Conservation (phyloP, 2,888 invertebrate species). For the Crocallis elinguaria region DNA sequence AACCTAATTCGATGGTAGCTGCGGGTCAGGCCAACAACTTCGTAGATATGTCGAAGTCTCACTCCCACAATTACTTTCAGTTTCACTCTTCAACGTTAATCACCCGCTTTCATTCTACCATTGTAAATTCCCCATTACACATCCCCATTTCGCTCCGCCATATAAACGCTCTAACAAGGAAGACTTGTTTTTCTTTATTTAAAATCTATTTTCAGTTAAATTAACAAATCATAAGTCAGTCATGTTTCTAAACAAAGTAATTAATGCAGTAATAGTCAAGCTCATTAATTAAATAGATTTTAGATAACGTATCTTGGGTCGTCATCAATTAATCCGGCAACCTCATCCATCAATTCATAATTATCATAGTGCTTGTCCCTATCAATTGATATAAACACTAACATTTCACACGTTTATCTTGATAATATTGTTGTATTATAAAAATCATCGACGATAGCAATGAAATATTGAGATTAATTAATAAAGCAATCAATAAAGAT, state of each 20-base stretch:
- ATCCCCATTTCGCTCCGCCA: conserved; percentile 21
- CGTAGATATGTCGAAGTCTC: conserved; percentile 8
- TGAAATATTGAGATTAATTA: background rate
- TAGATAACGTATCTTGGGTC: conserved; percentile 8
- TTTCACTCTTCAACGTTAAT: conserved; percentile 5
- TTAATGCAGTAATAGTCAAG: background rate
- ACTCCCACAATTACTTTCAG: conserved; percentile 4
- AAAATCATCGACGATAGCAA: background rate
- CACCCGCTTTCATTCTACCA: conserved; percentile 23
- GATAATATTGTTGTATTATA: too few species aligned
- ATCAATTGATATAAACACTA: conserved; percentile 1
- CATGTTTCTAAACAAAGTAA: background rate
- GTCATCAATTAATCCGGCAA: conserved; percentile 17
- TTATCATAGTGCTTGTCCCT: conserved; percentile 16
- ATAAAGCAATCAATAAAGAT: background rate
- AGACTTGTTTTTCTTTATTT: conserved; percentile 7
- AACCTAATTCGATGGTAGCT: conserved; percentile 3
- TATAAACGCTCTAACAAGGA: conserved; percentile 24
- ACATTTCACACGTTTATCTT: too few species aligned
- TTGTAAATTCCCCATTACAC: conserved; percentile 30
- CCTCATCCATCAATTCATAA: conserved; percentile 29
- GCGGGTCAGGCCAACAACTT: background rate
- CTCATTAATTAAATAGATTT: conserved; percentile 16
- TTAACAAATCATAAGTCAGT: background rate
- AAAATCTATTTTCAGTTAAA: conserved; percentile 19